Evolutionary conservation across 2,113 vertebrate genomes (phyloP).

Genomic region (Epinephelus cyanopodus): DNA sequence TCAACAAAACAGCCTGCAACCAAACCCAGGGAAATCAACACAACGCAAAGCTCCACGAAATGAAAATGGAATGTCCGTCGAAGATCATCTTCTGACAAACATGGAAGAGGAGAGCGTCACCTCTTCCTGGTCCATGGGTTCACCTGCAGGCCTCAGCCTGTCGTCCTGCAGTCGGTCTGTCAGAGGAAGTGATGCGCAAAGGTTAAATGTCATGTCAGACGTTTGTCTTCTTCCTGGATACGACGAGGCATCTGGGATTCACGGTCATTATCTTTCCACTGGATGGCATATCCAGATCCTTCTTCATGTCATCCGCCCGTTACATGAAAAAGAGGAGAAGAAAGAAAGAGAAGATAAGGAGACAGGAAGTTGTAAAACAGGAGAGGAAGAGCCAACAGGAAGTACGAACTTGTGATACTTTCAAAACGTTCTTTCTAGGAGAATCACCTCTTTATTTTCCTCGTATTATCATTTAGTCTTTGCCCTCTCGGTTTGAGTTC

Average conservation of each 20-base stretch:
- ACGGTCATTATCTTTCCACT: background rate
- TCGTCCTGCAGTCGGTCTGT: slow-evolving; percentile 37
- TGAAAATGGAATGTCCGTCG: background rate
- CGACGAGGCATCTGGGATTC: background rate
- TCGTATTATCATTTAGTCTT: background rate
- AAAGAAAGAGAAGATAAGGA: slow-evolving; percentile 41
- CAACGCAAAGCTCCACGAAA: slow-evolving; percentile 18
- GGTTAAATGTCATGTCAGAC: slow-evolving; percentile 62
- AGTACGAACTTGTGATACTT: background rate
- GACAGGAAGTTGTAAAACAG: background rate
- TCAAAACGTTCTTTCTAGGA: background rate
- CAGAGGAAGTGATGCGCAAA: slow-evolving; percentile 5
- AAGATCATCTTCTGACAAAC: slow-evolving; percentile 61
- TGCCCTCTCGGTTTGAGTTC: background rate
- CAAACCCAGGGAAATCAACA: background rate
- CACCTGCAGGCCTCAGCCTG: slow-evolving; percentile 39
- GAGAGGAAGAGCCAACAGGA: slow-evolving; percentile 17
- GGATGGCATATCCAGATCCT: background rate
- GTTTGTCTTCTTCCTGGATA: slow-evolving; percentile 12
- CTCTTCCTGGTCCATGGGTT: slow-evolving; percentile 40
- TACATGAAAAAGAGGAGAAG: slow-evolving; percentile 47
- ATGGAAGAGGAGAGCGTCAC: slow-evolving; percentile 1
- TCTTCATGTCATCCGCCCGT: background rate
- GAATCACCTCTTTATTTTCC: background rate
- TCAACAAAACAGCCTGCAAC: background rate